Percentiles rank a stretch among this genome's conserved stretches.
phyloP scores from a whole-genome alignment of 2,888 invertebrate species.

The Meganola albula region DNA sequence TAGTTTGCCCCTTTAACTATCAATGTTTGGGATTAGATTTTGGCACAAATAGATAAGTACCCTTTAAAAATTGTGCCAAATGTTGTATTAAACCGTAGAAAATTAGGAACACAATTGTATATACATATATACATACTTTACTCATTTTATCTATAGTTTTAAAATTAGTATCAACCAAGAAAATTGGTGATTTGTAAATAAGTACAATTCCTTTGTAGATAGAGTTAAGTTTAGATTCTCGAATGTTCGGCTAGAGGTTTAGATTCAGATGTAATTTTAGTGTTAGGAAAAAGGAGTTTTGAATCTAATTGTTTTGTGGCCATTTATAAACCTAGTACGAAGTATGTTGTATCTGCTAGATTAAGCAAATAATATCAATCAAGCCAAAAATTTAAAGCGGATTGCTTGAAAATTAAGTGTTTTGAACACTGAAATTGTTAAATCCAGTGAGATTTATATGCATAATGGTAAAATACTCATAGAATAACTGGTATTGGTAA shows the following conservation, averaged over 20 bases:
- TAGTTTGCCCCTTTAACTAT: constrained; percentile 22
- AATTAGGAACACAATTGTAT: constrained; percentile 53
- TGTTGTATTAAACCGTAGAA: constrained; percentile 45
- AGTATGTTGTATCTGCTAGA: constrained; percentile 49
- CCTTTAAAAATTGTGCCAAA: constrained; percentile 41
- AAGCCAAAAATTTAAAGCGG: constrained; percentile 75
- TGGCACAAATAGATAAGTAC: constrained; percentile 29
- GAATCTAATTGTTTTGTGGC: constrained; percentile 59
- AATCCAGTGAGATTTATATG: constrained; percentile 60
- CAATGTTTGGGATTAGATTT: constrained; percentile 28
- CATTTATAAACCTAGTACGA: constrained; percentile 55
- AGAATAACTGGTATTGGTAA: constrained; percentile 42
- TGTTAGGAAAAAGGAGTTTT: constrained; percentile 31
- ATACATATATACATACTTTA: constrained; percentile 37
- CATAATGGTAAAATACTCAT: constrained; percentile 71
- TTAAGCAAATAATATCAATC: constrained; percentile 62
- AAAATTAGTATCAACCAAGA: constrained; percentile 6
- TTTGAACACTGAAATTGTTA: constrained; percentile 64
- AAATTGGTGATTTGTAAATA: constrained; percentile 43
- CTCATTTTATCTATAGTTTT: constrained; percentile 25
- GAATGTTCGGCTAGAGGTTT: constrained; percentile 30
- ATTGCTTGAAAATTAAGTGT: constrained; percentile 76
- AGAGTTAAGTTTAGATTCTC: constrained; percentile 25
- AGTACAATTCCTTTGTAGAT: constrained; percentile 54
- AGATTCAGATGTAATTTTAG: constrained; percentile 39